phyloP scores from a whole-genome alignment of 2,113 vertebrate species.

The Elachura formosa region DNA sequence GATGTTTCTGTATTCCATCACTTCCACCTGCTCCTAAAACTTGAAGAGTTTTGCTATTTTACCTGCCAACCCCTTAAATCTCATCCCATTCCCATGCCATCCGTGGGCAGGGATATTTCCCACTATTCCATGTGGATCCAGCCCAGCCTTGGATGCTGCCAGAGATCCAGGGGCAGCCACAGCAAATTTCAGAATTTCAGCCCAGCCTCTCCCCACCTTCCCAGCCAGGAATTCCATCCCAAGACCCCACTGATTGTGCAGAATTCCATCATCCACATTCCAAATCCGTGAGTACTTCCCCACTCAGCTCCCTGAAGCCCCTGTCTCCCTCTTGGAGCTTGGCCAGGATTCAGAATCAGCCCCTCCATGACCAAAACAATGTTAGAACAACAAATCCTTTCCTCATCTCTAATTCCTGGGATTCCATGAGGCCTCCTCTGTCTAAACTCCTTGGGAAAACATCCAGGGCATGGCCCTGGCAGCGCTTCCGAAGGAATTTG shows the following conservation, averaged over 20 bases:
- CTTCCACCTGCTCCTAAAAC: not conserved
- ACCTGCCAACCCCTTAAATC: not conserved
- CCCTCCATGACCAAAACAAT: rapidly evolving
- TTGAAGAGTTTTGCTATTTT: not conserved
- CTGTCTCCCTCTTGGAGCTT: not conserved
- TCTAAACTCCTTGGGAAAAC: not conserved
- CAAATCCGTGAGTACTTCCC: not conserved
- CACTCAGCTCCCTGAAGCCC: not conserved
- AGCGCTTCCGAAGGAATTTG: not conserved
- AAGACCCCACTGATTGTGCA: rapidly evolving
- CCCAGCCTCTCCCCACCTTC: not conserved
- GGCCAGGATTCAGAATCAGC: not conserved
- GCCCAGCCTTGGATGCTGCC: rapidly evolving
- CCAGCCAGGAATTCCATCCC: not conserved
- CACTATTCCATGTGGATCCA: not conserved
- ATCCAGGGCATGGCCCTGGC: not conserved
- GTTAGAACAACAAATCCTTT: not conserved
- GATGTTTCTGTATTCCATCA: not conserved
- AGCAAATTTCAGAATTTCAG: not conserved
- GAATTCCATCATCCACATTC: not conserved
- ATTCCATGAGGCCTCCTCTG: not conserved
- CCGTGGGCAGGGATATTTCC: rapidly evolving
- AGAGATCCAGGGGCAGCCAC: not conserved
- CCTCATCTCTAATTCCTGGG: not conserved
- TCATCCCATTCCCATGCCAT: not conserved